Evolutionary conservation across 1,140 invertebrate genomes (phyloP).

Genomic region (Luehdorfia chinensis): DNA sequence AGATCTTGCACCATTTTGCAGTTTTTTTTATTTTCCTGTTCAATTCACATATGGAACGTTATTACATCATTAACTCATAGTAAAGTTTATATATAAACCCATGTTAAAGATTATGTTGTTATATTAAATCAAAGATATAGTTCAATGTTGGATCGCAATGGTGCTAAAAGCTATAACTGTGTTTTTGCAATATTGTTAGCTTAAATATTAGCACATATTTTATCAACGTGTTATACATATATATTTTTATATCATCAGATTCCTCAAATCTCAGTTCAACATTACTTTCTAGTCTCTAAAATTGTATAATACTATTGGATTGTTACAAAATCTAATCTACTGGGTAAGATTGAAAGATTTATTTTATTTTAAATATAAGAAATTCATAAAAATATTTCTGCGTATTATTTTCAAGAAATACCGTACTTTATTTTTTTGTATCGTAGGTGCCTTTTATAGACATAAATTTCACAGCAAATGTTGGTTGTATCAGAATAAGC

Average conservation of each 20-base stretch:
- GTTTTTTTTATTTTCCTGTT: slow-evolving; percentile 12
- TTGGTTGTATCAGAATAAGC: too few species aligned
- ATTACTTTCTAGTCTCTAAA: slow-evolving; percentile 68
- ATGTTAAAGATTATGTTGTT: slow-evolving; percentile 9
- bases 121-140: slow-evolving; percentile 11
- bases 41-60: slow-evolving; percentile 11
- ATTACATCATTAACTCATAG: slow-evolving; percentile 11
- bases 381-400: slow-evolving; percentile 29
- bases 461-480: too few species aligned
- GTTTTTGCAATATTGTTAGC: slow-evolving; percentile 23
- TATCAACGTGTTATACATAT: slow-evolving; percentile 25
- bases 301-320: slow-evolving; percentile 54
- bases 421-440: too few species aligned
- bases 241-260: slow-evolving; percentile 20
- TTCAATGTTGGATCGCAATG: slow-evolving; percentile 36
- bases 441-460: too few species aligned
- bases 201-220: slow-evolving; percentile 39
- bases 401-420: slow-evolving; percentile 31
- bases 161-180: slow-evolving; percentile 32
- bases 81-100: slow-evolving; percentile 3
- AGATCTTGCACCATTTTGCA: slow-evolving; percentile 2
- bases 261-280: slow-evolving; percentile 51
- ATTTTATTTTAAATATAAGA: slow-evolving; percentile 63
- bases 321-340: slow-evolving; percentile 54
- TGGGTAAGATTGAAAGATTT: slow-evolving; percentile 58